Evolutionary conservation across 92 coral and sea anemone genomes (phyloP).

Genomic region (Muricea muricata): DNA sequence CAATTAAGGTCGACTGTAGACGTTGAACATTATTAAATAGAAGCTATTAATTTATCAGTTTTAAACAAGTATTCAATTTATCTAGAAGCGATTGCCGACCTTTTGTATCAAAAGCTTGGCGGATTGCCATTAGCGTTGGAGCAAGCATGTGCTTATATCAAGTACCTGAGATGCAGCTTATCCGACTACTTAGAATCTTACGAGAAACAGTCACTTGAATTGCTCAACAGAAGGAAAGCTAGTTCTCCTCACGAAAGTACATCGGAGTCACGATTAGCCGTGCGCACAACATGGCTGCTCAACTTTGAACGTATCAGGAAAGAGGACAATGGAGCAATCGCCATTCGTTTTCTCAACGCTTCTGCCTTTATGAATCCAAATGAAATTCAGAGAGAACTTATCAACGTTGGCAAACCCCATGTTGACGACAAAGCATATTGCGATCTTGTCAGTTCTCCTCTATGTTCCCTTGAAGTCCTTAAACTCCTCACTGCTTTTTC

Average conservation of each 20-base stretch:
- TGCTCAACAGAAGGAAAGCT: conserved; percentile 67
- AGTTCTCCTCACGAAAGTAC: conserved; percentile 56
- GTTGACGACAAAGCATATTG: conserved; percentile 46
- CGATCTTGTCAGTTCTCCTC: conserved; percentile 31
- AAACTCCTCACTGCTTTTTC: conserved; percentile 82
- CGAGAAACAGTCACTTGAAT: conserved; percentile 50
- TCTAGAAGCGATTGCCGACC: conserved; percentile 36
- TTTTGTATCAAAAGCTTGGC: conserved; percentile 75
- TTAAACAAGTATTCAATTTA: too few species aligned
- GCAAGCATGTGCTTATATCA: conserved; percentile 83
- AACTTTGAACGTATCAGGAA: conserved; percentile 75
- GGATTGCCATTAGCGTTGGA: conserved; percentile 85
- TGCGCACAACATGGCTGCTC: conserved; percentile 82
- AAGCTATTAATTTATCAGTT: too few species aligned
- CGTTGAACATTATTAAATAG: too few species aligned
- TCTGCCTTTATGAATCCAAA: conserved; percentile 82
- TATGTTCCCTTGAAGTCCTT: conserved; percentile 64
- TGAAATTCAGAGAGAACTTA: conserved; percentile 78
- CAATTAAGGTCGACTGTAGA: too few species aligned
- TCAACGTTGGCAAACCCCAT: conserved; percentile 72
- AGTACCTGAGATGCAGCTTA: conserved; percentile 38
- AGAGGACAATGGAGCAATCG: conserved; percentile 47
- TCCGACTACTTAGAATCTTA: conserved; percentile 63
- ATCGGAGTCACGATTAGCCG: conserved; percentile 70
- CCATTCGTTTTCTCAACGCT: conserved; percentile 66